Evolutionary conservation across 2,888 invertebrate species (phyloP), one percentile per base, ranked within the genome.

Genomic region (Byasa hedistus): DNA sequence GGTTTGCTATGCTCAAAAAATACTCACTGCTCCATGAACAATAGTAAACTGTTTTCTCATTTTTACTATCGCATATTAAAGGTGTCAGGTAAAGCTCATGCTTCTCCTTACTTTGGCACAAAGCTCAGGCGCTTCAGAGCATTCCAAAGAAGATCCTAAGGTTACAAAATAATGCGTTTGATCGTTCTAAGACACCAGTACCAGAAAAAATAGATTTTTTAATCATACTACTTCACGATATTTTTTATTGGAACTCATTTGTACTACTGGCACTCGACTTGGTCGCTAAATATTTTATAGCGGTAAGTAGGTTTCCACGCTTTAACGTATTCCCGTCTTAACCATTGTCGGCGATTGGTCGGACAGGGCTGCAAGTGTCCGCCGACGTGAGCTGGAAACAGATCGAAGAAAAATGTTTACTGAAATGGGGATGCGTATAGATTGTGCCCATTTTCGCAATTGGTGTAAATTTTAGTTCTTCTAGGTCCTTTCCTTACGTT

Each of bases 291-390:
- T 72, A 65, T 75, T 74, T 73, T 77, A 81, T 79, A 76, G 71
- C 72, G 70, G 72, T 72, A 75, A 78, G 73, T 75, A 77, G 70
- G 70, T 68, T 55, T 60, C 24, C 73, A 74, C 77, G 75, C 76
- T 80, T 82, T 85, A 86, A 86, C 79, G 85, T 87, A 88, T 88
- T 87, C 86, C 79, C 81, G 84, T 84, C 82, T 83, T 81, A 82
- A 81, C 82, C 82, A 80, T 79, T 81, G 80, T 82, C 82, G 85
- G 85, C 85, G 87, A 90, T 89, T 89, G 89, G 89, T 86, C 79
- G 86, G 85, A 86, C 85, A 84, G 84, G 80, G 79, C 81, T 87
- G 85, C 85, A 84, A 88, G 86, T 86, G 87, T 85, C 84, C 81
- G 66, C 70, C 71, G 78, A 88, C 89, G 90, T 90, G 89, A 83